Evolutionary conservation across 1,140 invertebrate species (phyloP).

Genomic region (Zaprionus davidi): DNA sequence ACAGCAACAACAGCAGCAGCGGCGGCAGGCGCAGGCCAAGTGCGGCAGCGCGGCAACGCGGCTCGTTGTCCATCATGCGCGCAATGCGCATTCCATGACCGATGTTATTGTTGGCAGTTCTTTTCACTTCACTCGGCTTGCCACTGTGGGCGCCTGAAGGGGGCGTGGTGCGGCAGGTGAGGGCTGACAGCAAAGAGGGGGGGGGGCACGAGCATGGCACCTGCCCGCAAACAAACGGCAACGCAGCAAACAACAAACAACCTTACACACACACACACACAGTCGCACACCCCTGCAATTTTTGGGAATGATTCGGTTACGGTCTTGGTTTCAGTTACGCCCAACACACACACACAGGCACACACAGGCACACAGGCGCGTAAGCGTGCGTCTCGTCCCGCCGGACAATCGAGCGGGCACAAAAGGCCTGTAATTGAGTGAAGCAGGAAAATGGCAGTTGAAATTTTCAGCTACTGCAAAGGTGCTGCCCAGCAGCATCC

Average conservation of each 20-base stretch:
- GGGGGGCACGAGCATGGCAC: slow-evolving; percentile 7
- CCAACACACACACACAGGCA: slow-evolving; percentile 11
- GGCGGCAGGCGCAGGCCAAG: not conserved
- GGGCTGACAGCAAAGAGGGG: not conserved
- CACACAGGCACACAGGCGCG: not conserved
- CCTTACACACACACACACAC: slow-evolving; percentile 21
- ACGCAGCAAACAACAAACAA: slow-evolving; percentile 52
- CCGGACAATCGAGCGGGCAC: slow-evolving; percentile 52
- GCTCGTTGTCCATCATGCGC: slow-evolving; percentile 32
- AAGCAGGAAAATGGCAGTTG: slow-evolving; percentile 54
- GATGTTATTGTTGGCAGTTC: slow-evolving; percentile 58
- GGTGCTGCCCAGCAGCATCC: slow-evolving; percentile 36
- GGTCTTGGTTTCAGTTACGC: slow-evolving; percentile 69
- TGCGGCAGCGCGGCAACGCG: not conserved
- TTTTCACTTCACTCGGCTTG: slow-evolving; percentile 31
- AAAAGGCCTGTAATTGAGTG: slow-evolving; percentile 79
- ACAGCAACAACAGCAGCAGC: not conserved
- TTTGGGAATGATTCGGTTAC: slow-evolving; percentile 73
- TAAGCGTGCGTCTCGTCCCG: slow-evolving; percentile 10
- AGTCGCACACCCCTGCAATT: slow-evolving; percentile 30
- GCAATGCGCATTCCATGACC: slow-evolving; percentile 44
- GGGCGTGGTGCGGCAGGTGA: too few relatives aligned
- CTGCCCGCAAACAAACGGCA: slow-evolving; percentile 47
- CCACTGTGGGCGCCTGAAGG: not conserved
- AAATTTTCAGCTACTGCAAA: slow-evolving; percentile 54